Evolutionary conservation across 2,113 vertebrate species (phyloP).

Genomic region (Pachypanchax playfairii): DNA sequence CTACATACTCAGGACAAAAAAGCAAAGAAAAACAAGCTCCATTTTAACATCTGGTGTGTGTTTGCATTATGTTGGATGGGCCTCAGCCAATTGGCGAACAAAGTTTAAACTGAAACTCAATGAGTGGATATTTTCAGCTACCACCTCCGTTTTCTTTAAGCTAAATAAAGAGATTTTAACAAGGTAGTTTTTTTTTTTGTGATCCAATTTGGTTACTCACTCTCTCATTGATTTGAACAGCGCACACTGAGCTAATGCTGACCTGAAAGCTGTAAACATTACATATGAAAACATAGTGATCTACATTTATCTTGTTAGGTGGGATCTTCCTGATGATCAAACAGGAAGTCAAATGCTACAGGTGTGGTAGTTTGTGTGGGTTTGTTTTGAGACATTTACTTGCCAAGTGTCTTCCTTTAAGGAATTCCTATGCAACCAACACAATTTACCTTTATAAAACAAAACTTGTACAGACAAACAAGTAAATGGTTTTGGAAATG

Average conservation of each 20-base stretch:
- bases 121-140: conserved; percentile 5
- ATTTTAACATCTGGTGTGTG: conserved; percentile 9
- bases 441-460: conserved; percentile 48
- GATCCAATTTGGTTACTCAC: conserved; percentile 26
- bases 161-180: conserved; percentile 15
- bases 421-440: too few species aligned
- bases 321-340: conserved; percentile 33
- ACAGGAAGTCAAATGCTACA: conserved; percentile 66
- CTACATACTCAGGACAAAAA: conserved; percentile 23
- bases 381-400: too few species aligned
- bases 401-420: too few species aligned
- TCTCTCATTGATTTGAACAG: too few species aligned
- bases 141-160: conserved; percentile 19
- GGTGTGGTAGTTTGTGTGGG: too few species aligned
- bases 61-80: conserved; percentile 3
- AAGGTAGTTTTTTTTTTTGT: conserved; percentile 29
- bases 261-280: conserved; percentile 33
- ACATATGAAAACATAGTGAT: conserved; percentile 56
- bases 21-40: conserved; percentile 7
- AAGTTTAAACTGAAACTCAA: conserved; percentile 10
- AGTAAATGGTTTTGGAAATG: conserved; percentile 16
- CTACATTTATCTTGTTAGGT: conserved; percentile 24
- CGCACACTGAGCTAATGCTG: conserved; percentile 25
- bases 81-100: too few species aligned
- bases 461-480: conserved; percentile 19